A percentile compares a stretch with the other conserved stretches of the same genome.
Conservation (phyloP, 2,113 vertebrate genomes). For the Nesogale talazaci region DNA sequence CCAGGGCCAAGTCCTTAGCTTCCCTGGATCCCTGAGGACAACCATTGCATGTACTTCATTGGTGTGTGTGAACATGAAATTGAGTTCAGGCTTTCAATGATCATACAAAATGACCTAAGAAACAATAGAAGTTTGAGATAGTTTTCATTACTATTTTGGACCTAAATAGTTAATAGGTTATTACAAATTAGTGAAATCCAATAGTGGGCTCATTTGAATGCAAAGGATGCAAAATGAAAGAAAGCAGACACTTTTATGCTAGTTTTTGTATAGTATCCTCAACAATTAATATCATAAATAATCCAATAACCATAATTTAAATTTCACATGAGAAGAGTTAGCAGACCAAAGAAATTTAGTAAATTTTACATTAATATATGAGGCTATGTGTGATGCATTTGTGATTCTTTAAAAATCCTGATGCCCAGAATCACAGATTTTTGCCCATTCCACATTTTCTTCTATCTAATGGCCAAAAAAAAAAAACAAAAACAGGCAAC, state of each 20-base stretch:
- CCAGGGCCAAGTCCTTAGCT: background rate
- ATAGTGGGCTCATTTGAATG: background rate
- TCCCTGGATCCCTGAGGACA: background rate
- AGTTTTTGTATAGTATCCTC: background rate
- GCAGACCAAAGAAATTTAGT: too few species aligned
- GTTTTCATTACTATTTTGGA: background rate
- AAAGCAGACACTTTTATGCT: background rate
- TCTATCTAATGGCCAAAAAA: too few species aligned
- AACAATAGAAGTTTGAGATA: background rate
- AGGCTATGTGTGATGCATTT: too few species aligned
- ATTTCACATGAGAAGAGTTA: too few species aligned
- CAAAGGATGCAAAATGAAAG: background rate
- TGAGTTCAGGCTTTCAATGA: background rate
- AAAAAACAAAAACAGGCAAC: too few species aligned
- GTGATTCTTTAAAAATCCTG: too few species aligned
- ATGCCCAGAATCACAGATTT: too few species aligned
- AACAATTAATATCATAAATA: background rate
- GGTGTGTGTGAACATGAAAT: background rate
- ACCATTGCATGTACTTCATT: background rate
- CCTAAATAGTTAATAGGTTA: constrained; percentile 8
- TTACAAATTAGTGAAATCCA: constrained; percentile 28
- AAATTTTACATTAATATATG: too few species aligned
- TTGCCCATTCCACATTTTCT: too few species aligned
- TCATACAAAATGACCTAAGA: background rate
- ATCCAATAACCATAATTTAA: background rate